These are phyloP conservation scores for Salvator merianae DNA, from an alignment of 2,113 vertebrate genomes.

Conservation along the genomic window DNA sequence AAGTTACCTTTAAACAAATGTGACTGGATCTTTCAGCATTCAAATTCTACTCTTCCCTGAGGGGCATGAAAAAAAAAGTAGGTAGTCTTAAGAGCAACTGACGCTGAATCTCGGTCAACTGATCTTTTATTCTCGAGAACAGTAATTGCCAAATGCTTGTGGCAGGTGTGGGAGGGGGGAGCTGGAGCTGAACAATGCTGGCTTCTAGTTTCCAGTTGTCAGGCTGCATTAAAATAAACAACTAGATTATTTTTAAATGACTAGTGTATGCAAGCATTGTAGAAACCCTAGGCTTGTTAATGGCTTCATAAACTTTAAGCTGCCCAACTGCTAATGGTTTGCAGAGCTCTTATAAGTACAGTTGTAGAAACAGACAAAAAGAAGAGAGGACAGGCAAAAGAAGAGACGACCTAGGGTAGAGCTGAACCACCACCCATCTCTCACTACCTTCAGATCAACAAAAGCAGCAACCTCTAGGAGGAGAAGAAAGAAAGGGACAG, in stretches of 20 bases:
- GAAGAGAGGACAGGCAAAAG: background rate
- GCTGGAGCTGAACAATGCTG: background rate
- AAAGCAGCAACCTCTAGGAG: background rate
- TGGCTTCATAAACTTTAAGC: background rate
- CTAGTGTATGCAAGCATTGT: constrained; percentile 30
- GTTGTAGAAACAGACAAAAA: background rate
- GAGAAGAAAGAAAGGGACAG: background rate
- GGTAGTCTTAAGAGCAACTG: constrained; percentile 28
- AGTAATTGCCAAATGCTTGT: constrained; percentile 14
- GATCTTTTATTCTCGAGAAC: background rate
- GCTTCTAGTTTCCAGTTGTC: constrained; percentile 13
- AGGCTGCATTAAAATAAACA: constrained; percentile 10
- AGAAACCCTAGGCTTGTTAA: background rate
- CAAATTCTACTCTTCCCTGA: constrained; percentile 34
- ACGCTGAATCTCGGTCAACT: constrained; percentile 28
- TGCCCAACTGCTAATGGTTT: background rate
- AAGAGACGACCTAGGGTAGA: background rate
- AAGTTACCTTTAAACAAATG: constrained; percentile 47
- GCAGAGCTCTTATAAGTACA: background rate
- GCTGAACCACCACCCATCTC: background rate
- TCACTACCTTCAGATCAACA: background rate
- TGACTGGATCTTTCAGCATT: constrained; percentile 46
- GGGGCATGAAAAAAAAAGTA: constrained; percentile 20
- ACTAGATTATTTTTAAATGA: constrained; percentile 34
- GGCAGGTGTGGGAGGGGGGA: background rate